These are phyloP conservation scores for Setophaga petechia DNA, from an alignment of 2,113 vertebrate genomes.

Conservation along the genomic window DNA sequence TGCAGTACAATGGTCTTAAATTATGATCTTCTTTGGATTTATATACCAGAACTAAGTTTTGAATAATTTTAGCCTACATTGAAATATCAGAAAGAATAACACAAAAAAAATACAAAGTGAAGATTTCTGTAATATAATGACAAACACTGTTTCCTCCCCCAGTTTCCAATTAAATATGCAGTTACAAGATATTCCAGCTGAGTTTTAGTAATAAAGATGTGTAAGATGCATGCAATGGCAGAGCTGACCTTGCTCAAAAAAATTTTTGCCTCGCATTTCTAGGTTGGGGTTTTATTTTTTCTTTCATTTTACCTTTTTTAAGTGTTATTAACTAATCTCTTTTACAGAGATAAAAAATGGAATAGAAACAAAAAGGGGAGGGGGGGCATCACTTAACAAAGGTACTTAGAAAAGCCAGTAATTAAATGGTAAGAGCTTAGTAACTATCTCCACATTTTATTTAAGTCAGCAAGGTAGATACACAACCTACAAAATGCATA, in stretches of 20 bases:
- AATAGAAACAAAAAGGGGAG: fast-evolving
- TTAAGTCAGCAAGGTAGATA: not conserved
- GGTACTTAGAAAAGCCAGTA: not conserved
- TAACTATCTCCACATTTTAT: not conserved
- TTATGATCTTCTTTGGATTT: not conserved
- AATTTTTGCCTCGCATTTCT: not conserved
- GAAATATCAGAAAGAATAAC: not conserved
- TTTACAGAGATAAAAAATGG: not conserved
- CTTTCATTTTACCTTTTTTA: not conserved
- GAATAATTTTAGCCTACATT: not conserved
- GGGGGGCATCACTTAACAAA: fast-evolving
- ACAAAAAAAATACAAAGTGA: not conserved
- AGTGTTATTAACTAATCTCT: not conserved
- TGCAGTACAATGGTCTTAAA: not conserved
- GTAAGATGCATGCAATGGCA: not conserved
- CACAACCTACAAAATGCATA: not conserved
- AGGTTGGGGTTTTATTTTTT: not conserved
- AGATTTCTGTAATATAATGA: not conserved
- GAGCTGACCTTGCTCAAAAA: not conserved
- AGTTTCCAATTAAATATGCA: not conserved
- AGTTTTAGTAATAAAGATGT: not conserved
- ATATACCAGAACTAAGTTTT: not conserved
- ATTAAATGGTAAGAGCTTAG: not conserved
- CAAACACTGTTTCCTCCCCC: not conserved
- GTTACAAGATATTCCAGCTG: not conserved